Evolutionary conservation across 2,797 vertebrate species (phyloP).

Genomic region (Chelidonichthys spinosus): DNA sequence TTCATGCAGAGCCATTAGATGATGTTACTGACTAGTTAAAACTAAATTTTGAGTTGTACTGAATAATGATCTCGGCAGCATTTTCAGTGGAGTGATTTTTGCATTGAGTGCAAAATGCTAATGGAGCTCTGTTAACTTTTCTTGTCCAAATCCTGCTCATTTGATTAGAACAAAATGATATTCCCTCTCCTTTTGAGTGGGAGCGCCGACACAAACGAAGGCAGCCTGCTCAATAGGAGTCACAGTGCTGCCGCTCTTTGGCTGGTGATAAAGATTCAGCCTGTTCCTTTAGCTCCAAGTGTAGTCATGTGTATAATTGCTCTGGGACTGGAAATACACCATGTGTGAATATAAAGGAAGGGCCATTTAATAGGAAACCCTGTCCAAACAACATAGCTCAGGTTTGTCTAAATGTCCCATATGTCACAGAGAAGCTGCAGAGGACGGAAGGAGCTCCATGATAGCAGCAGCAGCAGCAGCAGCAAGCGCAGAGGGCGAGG

Average conservation of each 20-base stretch:
- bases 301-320: slow-evolving; percentile 85
- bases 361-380: slow-evolving; percentile 79
- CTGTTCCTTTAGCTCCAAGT: slow-evolving; percentile 81
- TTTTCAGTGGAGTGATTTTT: slow-evolving; percentile 52
- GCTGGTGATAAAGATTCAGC: slow-evolving; percentile 81
- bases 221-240: slow-evolving; percentile 68
- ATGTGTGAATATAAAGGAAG: slow-evolving; percentile 81
- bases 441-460: slow-evolving; percentile 61
- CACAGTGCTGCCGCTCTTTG: slow-evolving; percentile 74
- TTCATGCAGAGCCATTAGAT: slow-evolving; percentile 29
- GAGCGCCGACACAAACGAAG: slow-evolving; percentile 75
- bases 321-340: slow-evolving; percentile 80
- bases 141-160: slow-evolving; percentile 71
- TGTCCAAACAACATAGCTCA: slow-evolving; percentile 79
- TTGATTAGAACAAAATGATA: slow-evolving; percentile 80
- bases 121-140: slow-evolving; percentile 61
- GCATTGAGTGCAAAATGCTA: slow-evolving; percentile 69
- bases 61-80: slow-evolving; percentile 53
- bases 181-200: slow-evolving; percentile 79
- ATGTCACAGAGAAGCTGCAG: slow-evolving; percentile 70
- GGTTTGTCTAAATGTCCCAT: slow-evolving; percentile 77
- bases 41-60: slow-evolving; percentile 37
- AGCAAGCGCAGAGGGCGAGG: slow-evolving; percentile 16
- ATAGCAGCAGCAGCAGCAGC: slow-evolving; percentile 35
- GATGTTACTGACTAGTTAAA: slow-evolving; percentile 35